Percentiles rank a stretch among this genome's conserved stretches.
These are phyloP conservation scores for Dryocosmus kuriphilus DNA, from an alignment of 2,888 invertebrate species.

Conservation along the genomic window DNA sequence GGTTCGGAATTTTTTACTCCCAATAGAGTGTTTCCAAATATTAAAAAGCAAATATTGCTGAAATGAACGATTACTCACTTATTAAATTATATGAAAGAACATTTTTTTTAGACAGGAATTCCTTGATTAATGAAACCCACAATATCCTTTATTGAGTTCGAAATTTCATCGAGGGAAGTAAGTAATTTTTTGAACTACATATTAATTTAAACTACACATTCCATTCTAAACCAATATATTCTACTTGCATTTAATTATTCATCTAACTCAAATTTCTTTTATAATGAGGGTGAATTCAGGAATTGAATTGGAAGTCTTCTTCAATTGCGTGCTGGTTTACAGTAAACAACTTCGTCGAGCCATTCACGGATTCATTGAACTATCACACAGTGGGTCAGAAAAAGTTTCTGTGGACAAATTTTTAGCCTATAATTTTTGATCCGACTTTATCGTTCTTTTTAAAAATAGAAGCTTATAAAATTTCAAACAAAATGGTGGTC, in stretches of 20 bases:
- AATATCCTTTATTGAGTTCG: constrained; percentile 55
- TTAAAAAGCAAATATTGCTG: not conserved
- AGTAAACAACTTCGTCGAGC: not conserved
- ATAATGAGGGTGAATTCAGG: not conserved
- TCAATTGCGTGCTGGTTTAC: not conserved
- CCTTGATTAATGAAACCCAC: constrained; percentile 49
- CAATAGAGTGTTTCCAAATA: not conserved
- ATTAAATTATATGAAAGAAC: not conserved
- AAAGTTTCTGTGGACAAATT: no score
- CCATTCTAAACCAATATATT: not conserved
- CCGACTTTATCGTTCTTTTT: no score
- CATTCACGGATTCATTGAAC: not conserved
- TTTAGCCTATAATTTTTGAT: no score
- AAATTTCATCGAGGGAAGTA: constrained; percentile 37
- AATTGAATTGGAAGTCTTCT: not conserved
- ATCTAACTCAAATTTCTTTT: not conserved
- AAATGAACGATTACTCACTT: not conserved
- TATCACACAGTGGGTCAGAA: no score
- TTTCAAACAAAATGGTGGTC: no score
- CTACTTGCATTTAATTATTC: not conserved
- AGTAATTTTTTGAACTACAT: not conserved
- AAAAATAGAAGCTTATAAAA: no score
- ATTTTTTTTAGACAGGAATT: constrained; percentile 34
- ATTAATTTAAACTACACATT: not conserved
- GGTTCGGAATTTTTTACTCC: not conserved